These are phyloP conservation scores for Polypedilum pembai DNA, from an alignment of 1,140 invertebrate species.

Conservation along the genomic window DNA sequence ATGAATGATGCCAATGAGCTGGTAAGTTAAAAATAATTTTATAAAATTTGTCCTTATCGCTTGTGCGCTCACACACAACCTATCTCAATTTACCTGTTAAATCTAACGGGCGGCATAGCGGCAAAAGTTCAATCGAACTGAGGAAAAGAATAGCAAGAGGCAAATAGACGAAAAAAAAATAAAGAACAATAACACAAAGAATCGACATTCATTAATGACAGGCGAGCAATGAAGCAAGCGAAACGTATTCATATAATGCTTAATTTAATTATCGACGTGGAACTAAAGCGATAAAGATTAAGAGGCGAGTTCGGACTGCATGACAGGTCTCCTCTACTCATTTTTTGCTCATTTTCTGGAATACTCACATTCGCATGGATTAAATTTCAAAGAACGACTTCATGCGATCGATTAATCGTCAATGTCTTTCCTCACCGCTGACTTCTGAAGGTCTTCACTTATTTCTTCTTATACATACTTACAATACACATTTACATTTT, in stretches of 20 bases:
- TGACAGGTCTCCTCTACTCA: not conserved
- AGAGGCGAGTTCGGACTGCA: not conserved
- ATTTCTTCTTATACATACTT: not conserved
- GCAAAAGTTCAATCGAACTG: not conserved
- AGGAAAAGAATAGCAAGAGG: not conserved
- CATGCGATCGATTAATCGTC: slow-evolving; percentile 21
- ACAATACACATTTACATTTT: too few species aligned
- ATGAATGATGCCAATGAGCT: slow-evolving; percentile 21
- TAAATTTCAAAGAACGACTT: too few species aligned
- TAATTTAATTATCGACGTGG: slow-evolving; percentile 27
- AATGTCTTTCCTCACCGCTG: slow-evolving; percentile 15
- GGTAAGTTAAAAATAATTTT: slow-evolving; percentile 1
- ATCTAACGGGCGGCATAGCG: not conserved
- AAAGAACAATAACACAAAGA: slow-evolving; percentile 11
- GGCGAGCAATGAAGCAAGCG: not conserved
- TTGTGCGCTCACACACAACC: slow-evolving; percentile 10
- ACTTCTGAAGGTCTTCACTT: slow-evolving; percentile 8
- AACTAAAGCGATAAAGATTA: slow-evolving; percentile 24
- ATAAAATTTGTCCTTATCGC: not conserved
- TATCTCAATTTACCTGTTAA: slow-evolving; percentile 28
- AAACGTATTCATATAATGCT: not conserved
- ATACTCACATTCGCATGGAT: too few species aligned
- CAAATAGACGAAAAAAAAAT: not conserved
- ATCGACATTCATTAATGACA: slow-evolving; percentile 22
- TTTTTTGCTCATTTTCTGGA: not conserved